Evolutionary conservation across 2,888 invertebrate genomes (phyloP), one percentile per base, ranked within the genome.

Genomic region (Thecophora atra): DNA sequence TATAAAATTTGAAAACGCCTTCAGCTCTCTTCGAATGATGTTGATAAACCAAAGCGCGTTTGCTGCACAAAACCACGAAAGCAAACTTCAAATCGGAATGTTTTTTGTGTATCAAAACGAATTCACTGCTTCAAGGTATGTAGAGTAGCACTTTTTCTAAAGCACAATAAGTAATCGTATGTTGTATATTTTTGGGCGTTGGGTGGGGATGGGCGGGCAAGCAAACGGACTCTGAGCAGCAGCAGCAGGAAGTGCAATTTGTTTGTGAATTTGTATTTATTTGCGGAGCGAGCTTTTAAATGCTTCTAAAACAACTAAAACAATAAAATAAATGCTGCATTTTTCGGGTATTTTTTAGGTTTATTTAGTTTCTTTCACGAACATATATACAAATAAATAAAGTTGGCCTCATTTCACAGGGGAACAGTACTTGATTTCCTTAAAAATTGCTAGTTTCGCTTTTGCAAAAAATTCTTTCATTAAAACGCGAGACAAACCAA

Each of bases 211-310:
- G 3, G n/a, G 13, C 3, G 62, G 13, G 30, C 11, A 15, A 8
- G 30, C n/a, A 7, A 7, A n/a, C 21, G 21, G 7, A 37, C n/a
- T 6, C 19, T 6, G 52, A 2, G 52, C n/a, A 3, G 17, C 19
- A 54, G 24, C 1, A 54, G 54, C 19, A 54, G 54, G 54, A 15
- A 54, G 24, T 19, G 19, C 1, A 19, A 7, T n/a, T 30, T 62
- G 42, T 30, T 37, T 21, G n/a, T 6, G 11, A 21, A 24, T n/a
- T 54, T 15, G 30, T 19, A 62, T 62, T 62, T 62, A 37, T 37
- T 62, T 42, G 62, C 42, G 37, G 62, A 62, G 62, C 17, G 24
- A 19, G 15, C 6, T 52, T 65, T 65, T 65, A 17, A 52, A 52
- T 52, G 28, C 30, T 62, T 28, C 37, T 30, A 28, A 30, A 24